These are phyloP conservation scores for Loriculus beryllinus DNA, from an alignment of 2,797 vertebrate genomes.

Conservation along the genomic window DNA sequence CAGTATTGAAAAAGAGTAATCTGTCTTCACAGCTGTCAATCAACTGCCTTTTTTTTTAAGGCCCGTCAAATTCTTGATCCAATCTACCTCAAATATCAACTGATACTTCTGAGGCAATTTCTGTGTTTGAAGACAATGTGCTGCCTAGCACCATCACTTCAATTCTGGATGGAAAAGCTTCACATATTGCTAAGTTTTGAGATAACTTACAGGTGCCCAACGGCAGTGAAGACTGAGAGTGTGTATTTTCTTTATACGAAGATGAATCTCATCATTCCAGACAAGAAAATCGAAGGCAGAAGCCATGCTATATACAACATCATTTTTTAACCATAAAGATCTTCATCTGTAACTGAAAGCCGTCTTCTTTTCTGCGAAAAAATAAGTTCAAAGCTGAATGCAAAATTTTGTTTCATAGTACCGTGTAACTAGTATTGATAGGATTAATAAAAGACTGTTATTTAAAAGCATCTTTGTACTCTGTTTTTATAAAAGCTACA, in stretches of 20 bases:
- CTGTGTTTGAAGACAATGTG: not conserved
- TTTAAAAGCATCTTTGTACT: not conserved
- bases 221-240: not conserved
- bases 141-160: fast-evolving
- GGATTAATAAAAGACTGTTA: not conserved
- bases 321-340: not conserved
- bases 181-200: not conserved
- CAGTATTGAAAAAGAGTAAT: not conserved
- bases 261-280: not conserved
- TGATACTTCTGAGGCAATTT: not conserved
- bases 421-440: not conserved
- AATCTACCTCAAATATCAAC: not conserved
- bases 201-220: not conserved
- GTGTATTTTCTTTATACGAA: not conserved
- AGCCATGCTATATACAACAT: not conserved
- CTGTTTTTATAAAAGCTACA: not conserved
- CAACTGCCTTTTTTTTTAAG: not conserved
- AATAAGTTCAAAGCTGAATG: not conserved
- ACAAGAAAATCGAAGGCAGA: not conserved
- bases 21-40: not conserved
- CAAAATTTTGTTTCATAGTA: not conserved
- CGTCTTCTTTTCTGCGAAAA: not conserved
- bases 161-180: not conserved
- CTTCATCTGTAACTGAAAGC: not conserved
- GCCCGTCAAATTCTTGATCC: not conserved